Evolutionary conservation across 2,888 invertebrate genomes (phyloP).

Genomic region (Drosophila colorata): DNA sequence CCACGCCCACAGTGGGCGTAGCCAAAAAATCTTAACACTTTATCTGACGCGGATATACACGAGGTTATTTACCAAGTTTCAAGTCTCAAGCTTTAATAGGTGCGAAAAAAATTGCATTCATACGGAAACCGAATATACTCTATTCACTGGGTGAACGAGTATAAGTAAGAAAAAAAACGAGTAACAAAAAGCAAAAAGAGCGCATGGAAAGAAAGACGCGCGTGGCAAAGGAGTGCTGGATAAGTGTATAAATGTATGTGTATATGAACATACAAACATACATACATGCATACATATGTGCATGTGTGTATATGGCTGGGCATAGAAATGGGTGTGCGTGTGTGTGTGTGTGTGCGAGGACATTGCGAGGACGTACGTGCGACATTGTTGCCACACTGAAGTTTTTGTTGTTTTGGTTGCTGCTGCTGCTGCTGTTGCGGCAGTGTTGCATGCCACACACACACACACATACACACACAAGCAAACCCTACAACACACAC

Average conservation of each 20-base stretch:
- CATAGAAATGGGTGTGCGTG: slow-evolving; percentile 4
- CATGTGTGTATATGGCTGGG: neutral
- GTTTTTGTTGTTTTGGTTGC: slow-evolving; percentile 39
- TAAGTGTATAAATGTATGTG: slow-evolving; percentile 20
- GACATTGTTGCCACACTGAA: slow-evolving; percentile 60
- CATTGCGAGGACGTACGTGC: slow-evolving; percentile 77
- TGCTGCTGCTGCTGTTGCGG: slow-evolving; percentile 53
- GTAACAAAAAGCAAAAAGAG: slow-evolving; percentile 18
- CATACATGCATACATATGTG: slow-evolving; percentile 4
- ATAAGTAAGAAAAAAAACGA: slow-evolving; percentile 4
- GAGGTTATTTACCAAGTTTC: too few species aligned
- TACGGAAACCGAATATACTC: too few species aligned
- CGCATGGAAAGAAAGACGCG: slow-evolving; percentile 42
- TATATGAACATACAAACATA: slow-evolving; percentile 1
- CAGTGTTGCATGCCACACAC: slow-evolving; percentile 62
- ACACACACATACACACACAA: slow-evolving; percentile 15
- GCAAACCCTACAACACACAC: slow-evolving; percentile 4
- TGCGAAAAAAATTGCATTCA: too few species aligned
- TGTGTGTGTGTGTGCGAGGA: slow-evolving; percentile 64
- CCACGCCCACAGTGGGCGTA: too few species aligned
- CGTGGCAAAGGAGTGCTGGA: slow-evolving; percentile 67
- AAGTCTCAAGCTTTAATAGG: too few species aligned
- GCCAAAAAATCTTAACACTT: too few species aligned
- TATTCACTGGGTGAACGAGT: too few species aligned
- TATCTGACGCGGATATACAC: too few species aligned